Evolutionary conservation across 2,888 invertebrate species (phyloP).

Genomic region (Noctua comes): DNA sequence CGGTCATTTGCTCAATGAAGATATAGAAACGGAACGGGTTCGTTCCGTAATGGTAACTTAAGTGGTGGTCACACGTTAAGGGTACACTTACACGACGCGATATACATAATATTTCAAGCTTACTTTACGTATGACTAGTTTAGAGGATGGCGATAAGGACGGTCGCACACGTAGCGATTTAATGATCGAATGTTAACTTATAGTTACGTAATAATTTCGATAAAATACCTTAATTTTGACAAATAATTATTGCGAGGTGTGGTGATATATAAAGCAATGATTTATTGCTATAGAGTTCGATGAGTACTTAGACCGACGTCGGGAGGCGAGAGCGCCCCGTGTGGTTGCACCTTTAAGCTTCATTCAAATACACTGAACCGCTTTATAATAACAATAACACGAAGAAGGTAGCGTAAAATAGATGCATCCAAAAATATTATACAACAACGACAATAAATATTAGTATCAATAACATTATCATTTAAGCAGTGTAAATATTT

Average conservation of each 20-base stretch:
- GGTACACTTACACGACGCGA: slow-evolving; percentile 78
- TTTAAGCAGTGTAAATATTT: slow-evolving; percentile 89
- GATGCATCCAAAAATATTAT: slow-evolving; percentile 89
- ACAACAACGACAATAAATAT: slow-evolving; percentile 88
- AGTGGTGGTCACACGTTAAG: slow-evolving; percentile 76
- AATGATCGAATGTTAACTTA: slow-evolving; percentile 83
- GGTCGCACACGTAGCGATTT: slow-evolving; percentile 88
- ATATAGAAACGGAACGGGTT: slow-evolving; percentile 70
- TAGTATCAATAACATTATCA: slow-evolving; percentile 87
- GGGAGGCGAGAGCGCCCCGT: slow-evolving; percentile 54
- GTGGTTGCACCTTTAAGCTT: slow-evolving; percentile 67
- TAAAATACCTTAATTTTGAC: slow-evolving; percentile 85
- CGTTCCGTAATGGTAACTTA: slow-evolving; percentile 68
- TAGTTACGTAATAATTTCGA: slow-evolving; percentile 82
- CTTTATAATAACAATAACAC: slow-evolving; percentile 81
- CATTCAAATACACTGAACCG: slow-evolving; percentile 76
- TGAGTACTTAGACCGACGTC: slow-evolving; percentile 68
- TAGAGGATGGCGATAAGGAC: slow-evolving; percentile 90
- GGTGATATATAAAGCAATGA: slow-evolving; percentile 77
- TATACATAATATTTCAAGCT: slow-evolving; percentile 80
- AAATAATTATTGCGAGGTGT: slow-evolving; percentile 87
- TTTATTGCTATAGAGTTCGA: slow-evolving; percentile 69
- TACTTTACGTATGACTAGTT: slow-evolving; percentile 87
- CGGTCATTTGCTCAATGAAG: slow-evolving; percentile 71
- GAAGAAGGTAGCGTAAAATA: slow-evolving; percentile 86